Base-by-base conservation (phyloP, 2,113 vertebrate species). In the Arenaria interpres region DNA sequence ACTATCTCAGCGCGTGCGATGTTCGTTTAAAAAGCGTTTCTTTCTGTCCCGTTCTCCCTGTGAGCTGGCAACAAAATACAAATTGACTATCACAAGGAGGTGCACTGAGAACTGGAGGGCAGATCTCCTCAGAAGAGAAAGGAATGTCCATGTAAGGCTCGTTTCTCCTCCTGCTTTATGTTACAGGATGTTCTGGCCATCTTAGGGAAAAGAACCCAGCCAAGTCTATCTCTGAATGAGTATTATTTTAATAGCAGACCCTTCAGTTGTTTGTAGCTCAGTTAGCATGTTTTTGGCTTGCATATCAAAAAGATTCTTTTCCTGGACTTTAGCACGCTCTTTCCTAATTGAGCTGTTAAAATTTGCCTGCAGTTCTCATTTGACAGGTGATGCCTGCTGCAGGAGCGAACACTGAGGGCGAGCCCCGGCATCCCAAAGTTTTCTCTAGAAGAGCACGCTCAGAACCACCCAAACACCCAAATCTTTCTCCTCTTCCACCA, bases 141-240 rank as follows among this genome's bases (percentile, higher is more conserved):
- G 67, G 15, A 88, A 96, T 90, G 89, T 12, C 95, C 96, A 97
- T 97, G 91, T 95, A 97, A 97, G 97, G 95, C 78, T 95, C 0
- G 25, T 27, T 81, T 93, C 85, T 96, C n/a, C 71, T 86, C 22
- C 77, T 79, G 84, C 87, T 95, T 80, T 89, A 76, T 89, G 74
- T 66, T 85, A 78, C 87, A 91, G 84, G 84, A 97, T 67, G 63
- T 94, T 96, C 84, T 93, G 89, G 50, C 93, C 96, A 91, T 97
- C 50, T 96, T 97, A 79, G 93, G 92, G 33, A 76, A 92, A 94
- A 93, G 77, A 85, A 12, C 0, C 0, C 62, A 69, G 60, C 60
- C 5, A 15, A 28, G 43, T 46, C 69, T 62, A 12, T 68, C 43
- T 60, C 73, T 57, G 60, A 93, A 89, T 22, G 48, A 79, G 84